phyloP scores from a whole-genome alignment of 2,888 invertebrate species.

The Lingula anatina region DNA sequence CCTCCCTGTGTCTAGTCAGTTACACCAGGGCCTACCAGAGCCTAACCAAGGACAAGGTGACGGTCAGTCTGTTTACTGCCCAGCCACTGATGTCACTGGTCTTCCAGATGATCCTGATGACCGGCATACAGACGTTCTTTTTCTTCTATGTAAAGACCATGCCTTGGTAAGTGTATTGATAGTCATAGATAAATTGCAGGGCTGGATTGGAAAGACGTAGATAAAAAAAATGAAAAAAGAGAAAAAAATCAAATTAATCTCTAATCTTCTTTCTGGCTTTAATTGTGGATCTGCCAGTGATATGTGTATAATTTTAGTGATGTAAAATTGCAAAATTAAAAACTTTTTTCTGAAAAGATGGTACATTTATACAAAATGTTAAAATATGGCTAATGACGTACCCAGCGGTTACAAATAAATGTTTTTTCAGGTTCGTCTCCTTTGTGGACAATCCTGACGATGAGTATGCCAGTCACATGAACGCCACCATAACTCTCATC shows the following conservation, averaged over 20 bases:
- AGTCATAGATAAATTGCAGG: too few species aligned
- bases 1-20: too few species aligned
- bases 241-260: neutral
- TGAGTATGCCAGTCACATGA: conserved; percentile 50
- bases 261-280: neutral
- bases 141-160: conserved; percentile 58
- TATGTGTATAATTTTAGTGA: neutral
- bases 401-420: neutral
- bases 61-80: conserved; percentile 71
- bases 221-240: neutral
- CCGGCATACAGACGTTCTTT: conserved; percentile 61
- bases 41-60: conserved; percentile 59
- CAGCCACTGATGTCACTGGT: conserved; percentile 73
- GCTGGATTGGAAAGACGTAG: too few species aligned
- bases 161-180: conserved; percentile 55
- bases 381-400: neutral
- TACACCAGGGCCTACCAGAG: conserved; percentile 43
- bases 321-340: too few species aligned
- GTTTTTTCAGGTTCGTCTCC: conserved; percentile 43
- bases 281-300: neutral
- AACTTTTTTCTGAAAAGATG: too few species aligned
- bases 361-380: too few species aligned
- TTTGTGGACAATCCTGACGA: conserved; percentile 36
- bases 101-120: conserved; percentile 67
- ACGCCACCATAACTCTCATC: conserved; percentile 71